Percentiles rank a stretch among this genome's conserved stretches.
Conservation (phyloP, 1,140 invertebrate species). For the Dryas iulia region DNA sequence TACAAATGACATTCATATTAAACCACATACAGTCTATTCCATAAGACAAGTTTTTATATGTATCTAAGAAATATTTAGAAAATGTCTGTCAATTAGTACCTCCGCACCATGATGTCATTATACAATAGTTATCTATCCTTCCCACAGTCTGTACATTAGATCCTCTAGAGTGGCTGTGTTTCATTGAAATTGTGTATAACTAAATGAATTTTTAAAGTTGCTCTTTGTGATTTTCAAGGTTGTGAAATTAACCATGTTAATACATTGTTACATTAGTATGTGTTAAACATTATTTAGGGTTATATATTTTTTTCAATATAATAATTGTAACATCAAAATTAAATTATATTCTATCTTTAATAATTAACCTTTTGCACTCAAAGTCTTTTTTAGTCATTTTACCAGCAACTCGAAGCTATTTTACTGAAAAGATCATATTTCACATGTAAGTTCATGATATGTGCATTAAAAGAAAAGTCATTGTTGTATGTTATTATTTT, state of each 20-base stretch:
- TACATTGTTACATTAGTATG: background rate
- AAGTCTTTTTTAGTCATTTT: too few species aligned
- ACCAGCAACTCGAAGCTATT: too few species aligned
- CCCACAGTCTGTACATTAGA: constrained; percentile 15
- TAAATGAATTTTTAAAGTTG: background rate
- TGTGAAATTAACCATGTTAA: background rate
- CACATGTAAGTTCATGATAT: too few species aligned
- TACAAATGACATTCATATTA: background rate
- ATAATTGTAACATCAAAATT: too few species aligned
- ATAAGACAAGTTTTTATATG: background rate
- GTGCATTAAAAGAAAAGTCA: too few species aligned
- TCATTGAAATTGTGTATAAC: background rate
- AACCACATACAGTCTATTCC: background rate
- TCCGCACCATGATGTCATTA: constrained; percentile 43
- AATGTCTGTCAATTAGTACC: constrained; percentile 38
- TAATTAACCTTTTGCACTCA: too few species aligned
- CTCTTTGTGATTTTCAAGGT: background rate
- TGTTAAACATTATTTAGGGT: background rate
- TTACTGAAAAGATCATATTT: too few species aligned
- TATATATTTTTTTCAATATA: too few species aligned
- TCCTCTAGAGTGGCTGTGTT: constrained; percentile 3
- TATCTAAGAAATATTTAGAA: constrained; percentile 16
- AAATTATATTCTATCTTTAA: too few species aligned
- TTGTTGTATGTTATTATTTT: too few species aligned
- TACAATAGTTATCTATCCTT: constrained; percentile 25